Evolutionary conservation across 2,797 vertebrate species (phyloP), one percentile per base, ranked within the genome.

Genomic region (Chelidonichthys spinosus): DNA sequence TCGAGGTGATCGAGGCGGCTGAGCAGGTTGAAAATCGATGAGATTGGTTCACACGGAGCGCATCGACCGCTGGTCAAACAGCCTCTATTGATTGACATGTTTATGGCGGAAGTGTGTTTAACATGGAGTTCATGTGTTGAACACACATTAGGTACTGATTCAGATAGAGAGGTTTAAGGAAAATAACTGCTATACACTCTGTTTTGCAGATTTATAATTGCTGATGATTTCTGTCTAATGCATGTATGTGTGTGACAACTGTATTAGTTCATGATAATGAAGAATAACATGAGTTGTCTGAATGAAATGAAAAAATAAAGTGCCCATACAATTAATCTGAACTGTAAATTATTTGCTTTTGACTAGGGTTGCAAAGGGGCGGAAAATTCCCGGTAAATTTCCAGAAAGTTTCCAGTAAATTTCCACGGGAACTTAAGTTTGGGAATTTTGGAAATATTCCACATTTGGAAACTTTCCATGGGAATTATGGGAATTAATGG

Each of bases 1-100:
- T 92, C 82, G 84, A 85, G 81, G 82, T 80, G 80, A 87, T 85
- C 15, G 76, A 75, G 81, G 79, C 56, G 46, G 63, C 85, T 14
- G 79, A 84, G 87, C 90, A 87, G 92, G 89, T 91, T 86, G 81
- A 63, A 79, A 82, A 90, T 92, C 82, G 37, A 90, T 90, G 76
- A 78, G 76, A 86, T 82, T 49, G 83, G 68, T 71, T 84, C 59
- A 35, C 83, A 62, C 76, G 18, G 63, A 76, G 78, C 78, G 17
- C 39, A 92, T 90, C 76, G 89, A 91, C 85, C 86, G 18, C 81
- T 81, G 73, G 81, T 85, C 87, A 92, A 92, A 92, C 65, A 63
- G 82, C 53, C 67, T 0, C 79, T 76, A 89, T 84, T 89, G 87
- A 91, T 54, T 88, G 85, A 78, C 78, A 15, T 73, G 85, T 90